Evolutionary conservation across 2,888 invertebrate species (phyloP).

Genomic region (Cistogaster globosa): DNA sequence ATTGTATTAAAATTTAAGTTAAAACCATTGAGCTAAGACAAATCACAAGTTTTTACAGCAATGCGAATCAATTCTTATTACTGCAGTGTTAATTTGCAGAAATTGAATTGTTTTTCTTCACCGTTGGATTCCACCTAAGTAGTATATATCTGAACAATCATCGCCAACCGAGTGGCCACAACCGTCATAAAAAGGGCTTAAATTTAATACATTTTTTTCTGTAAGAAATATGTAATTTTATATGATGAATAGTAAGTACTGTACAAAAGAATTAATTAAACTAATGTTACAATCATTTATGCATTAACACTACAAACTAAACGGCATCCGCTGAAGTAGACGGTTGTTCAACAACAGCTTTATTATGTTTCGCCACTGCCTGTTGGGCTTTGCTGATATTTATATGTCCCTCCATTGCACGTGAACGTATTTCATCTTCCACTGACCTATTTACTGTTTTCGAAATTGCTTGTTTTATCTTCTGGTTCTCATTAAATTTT

Average conservation of each 20-base stretch:
- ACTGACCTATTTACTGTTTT: slow-evolving; percentile 86
- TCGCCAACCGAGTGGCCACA: too few relatives aligned
- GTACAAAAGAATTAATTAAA: not conserved
- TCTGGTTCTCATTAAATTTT: slow-evolving; percentile 85
- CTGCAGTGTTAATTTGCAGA: too few relatives aligned
- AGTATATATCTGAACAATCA: too few relatives aligned
- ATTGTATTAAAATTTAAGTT: too few relatives aligned
- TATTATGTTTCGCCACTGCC: slow-evolving; percentile 83
- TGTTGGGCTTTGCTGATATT: slow-evolving; percentile 84
- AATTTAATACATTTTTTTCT: too few relatives aligned
- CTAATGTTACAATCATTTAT: not conserved
- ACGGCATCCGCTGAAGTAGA: slow-evolving; percentile 66
- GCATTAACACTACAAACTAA: not conserved
- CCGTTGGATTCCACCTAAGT: too few relatives aligned
- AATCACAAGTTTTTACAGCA: too few relatives aligned
- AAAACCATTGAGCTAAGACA: too few relatives aligned
- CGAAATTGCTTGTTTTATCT: slow-evolving; percentile 86
- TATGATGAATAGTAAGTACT: not conserved
- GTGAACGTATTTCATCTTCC: slow-evolving; percentile 86
- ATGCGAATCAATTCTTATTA: too few relatives aligned
- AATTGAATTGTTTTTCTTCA: too few relatives aligned
- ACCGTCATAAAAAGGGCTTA: too few relatives aligned
- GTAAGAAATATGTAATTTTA: too few relatives aligned
- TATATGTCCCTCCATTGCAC: slow-evolving; percentile 83
- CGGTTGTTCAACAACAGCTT: slow-evolving; percentile 73